A percentile compares a stretch with the other conserved stretches of the same genome.
Conservation (phyloP, 2,888 invertebrate species). For the Drosophila cognata region DNA sequence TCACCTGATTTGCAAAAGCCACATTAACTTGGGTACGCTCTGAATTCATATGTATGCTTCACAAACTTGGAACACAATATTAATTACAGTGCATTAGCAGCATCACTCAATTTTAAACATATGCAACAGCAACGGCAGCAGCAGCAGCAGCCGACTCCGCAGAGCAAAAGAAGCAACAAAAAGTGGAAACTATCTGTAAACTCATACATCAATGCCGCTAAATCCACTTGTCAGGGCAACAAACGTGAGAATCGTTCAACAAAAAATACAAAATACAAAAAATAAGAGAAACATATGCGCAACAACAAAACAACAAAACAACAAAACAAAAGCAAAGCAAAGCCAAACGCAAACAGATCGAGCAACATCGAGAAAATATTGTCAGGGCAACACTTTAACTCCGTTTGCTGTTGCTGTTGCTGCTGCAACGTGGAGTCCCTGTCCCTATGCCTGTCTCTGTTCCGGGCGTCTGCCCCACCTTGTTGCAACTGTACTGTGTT, state of each 20-base stretch:
- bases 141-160: slow-evolving; percentile 17
- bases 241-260: slow-evolving; percentile 76
- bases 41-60: slow-evolving; percentile 35
- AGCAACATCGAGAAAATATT: slow-evolving; percentile 65
- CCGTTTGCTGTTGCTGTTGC: slow-evolving; percentile 32
- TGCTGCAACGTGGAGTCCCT: slow-evolving; percentile 1
- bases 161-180: slow-evolving; percentile 16
- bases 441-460: slow-evolving; percentile 3
- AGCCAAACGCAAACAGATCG: slow-evolving; percentile 68
- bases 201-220: slow-evolving; percentile 80
- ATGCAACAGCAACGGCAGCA: slow-evolving; percentile 56
- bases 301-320: slow-evolving; percentile 25
- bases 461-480: slow-evolving; percentile 17
- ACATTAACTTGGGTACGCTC: slow-evolving; percentile 29
- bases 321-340: slow-evolving; percentile 56
- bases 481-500: slow-evolving; percentile 22
- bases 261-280: slow-evolving; percentile 21
- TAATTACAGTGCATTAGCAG: slow-evolving; percentile 74
- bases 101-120: slow-evolving; percentile 73
- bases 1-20: slow-evolving; percentile 36
- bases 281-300: slow-evolving; percentile 19
- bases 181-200: slow-evolving; percentile 72
- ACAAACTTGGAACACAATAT: slow-evolving; percentile 53
- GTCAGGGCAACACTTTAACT: slow-evolving; percentile 78
- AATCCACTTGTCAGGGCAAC: slow-evolving; percentile 79